These are phyloP conservation scores for Pimephales promelas DNA, from an alignment of 2,113 vertebrate species.

Conservation along the genomic window DNA sequence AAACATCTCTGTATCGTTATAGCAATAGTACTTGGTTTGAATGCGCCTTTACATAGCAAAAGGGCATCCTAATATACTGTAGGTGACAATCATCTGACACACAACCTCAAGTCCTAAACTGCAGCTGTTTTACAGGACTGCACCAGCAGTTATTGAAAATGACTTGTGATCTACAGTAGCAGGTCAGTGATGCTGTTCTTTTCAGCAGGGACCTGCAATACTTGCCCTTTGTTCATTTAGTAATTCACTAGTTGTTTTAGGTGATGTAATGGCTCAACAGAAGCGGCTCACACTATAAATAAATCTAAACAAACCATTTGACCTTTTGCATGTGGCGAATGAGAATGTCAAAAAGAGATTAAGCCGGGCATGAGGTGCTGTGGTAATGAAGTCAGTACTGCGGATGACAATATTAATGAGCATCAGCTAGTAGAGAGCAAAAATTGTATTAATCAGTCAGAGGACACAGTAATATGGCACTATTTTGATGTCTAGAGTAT, in stretches of 20 bases:
- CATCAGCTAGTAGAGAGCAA: neutral
- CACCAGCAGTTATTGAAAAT: neutral
- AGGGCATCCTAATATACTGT: too few relatives aligned
- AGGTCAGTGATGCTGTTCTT: neutral
- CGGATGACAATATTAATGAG: neutral
- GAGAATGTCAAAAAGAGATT: constrained; percentile 47
- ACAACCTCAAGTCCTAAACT: neutral
- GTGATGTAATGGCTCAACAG: constrained; percentile 44
- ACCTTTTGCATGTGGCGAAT: constrained; percentile 35
- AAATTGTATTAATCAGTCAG: neutral
- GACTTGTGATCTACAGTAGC: neutral
- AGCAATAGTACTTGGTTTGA: too few relatives aligned
- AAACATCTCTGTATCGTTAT: too few relatives aligned
- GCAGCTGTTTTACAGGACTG: neutral
- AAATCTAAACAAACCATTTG: constrained; percentile 33
- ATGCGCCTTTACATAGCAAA: neutral
- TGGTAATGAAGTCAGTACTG: constrained; percentile 15
- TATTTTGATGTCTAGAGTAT: neutral
- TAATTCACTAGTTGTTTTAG: neutral
- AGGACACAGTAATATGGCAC: neutral
- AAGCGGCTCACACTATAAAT: constrained; percentile 51
- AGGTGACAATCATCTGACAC: neutral
- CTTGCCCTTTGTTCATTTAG: neutral
- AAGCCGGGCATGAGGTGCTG: constrained; percentile 14
- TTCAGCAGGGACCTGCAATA: neutral